These are phyloP conservation scores for Oryzias dopingdopingensis DNA, from an alignment of 2,797 vertebrate genomes.

Conservation along the genomic window DNA sequence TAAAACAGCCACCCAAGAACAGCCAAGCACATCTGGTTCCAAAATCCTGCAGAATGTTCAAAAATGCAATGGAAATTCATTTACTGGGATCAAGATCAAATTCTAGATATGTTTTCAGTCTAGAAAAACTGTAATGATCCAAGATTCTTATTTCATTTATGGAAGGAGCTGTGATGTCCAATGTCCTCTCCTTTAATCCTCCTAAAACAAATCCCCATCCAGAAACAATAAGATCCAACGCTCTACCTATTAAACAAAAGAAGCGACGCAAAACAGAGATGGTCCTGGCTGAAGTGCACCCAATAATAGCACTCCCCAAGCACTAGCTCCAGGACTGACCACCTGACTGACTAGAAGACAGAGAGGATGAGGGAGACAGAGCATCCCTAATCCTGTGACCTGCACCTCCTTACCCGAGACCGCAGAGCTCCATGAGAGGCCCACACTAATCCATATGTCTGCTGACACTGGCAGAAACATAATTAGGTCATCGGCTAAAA, in stretches of 20 bases:
- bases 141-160: not conserved
- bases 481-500: slow-evolving; percentile 50
- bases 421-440: slow-evolving; percentile 47
- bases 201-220: slow-evolving; percentile 16
- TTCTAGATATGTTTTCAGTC: slow-evolving; percentile 10
- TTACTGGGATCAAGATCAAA: slow-evolving; percentile 5
- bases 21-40: slow-evolving; percentile 56
- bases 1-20: slow-evolving; percentile 9
- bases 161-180: slow-evolving; percentile 7
- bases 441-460: slow-evolving; percentile 72
- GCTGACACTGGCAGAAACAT: slow-evolving; percentile 65
- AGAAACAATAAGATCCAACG: slow-evolving; percentile 11
- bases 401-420: slow-evolving; percentile 48
- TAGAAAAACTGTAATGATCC: slow-evolving; percentile 9
- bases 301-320: slow-evolving; percentile 19
- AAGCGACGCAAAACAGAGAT: slow-evolving; percentile 1
- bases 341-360: slow-evolving; percentile 22
- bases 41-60: slow-evolving; percentile 27
- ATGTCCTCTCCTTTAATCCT: slow-evolving; percentile 12
- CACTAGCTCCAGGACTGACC: slow-evolving; percentile 23
- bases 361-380: slow-evolving; percentile 24
- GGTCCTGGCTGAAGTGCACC: slow-evolving; percentile 3
- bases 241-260: slow-evolving; percentile 13
- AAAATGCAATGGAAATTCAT: slow-evolving; percentile 28
- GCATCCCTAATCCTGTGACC: slow-evolving; percentile 63